Evolutionary conservation across 1,140 invertebrate genomes (phyloP), one percentile per base, ranked within the genome.

Genomic region (Drosophila kepulauana): DNA sequence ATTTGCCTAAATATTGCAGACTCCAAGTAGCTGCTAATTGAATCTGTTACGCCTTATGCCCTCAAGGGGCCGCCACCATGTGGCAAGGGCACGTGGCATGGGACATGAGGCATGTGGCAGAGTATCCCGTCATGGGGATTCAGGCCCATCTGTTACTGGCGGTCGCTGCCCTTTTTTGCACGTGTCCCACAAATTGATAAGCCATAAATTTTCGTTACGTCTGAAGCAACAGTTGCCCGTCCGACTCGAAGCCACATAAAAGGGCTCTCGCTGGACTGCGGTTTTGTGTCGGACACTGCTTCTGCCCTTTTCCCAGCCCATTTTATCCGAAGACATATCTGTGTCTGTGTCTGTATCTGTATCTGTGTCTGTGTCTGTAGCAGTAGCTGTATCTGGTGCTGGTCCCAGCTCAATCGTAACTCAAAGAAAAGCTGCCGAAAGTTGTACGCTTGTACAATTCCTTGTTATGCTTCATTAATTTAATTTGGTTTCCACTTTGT

Each of bases 401-500:
- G 11, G 38, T 38, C 51, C 69, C 15, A 49, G 46, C 63, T 64
- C 69, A 54, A 75, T 64, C 67, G 74, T 57, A 78, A 78, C 70
- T 81, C 66, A 86, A 86, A 75, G 59, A 78, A 76, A 51, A 70
- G 46, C 16, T 45, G 61, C 80, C 64, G 13, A 79, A 87, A 79
- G 75, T 77, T 86, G 78, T 73, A 46, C 52, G 57, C 51, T 61
- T 67, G 72, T 54, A 51, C 56, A 61, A 68, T 61, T 87, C 70
- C 73, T 69, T 74, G 77, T 82, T 84, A 77, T 71, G 82, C 77
- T 87, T 87, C 80, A 88, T 87, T 84, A 88, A 88, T 75, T 87
- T 84, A 72, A 77, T 80, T 82, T 82, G 81, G 56, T 75, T 75
- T 88, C 68, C 72, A 65, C 63, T 79, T 78, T 35, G 64, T 63